Conservation (phyloP, 2,113 vertebrate genomes). For the Asarcornis scutulata region DNA sequence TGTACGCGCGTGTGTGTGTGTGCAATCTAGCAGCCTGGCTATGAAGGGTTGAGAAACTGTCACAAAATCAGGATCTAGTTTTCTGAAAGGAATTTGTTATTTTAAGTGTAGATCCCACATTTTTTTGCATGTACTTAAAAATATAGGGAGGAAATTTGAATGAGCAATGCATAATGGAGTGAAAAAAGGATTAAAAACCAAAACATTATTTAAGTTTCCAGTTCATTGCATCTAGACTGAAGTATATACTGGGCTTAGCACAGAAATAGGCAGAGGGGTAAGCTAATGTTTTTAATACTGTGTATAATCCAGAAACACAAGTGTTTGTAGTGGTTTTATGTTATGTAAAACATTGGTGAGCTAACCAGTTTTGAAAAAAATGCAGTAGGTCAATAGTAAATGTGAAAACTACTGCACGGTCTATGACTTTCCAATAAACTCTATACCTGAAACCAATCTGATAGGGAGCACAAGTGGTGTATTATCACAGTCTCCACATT, state of each 20-base stretch:
- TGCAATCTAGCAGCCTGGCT: background rate
- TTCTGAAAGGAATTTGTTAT: background rate
- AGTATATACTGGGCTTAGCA: background rate
- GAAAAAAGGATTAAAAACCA: background rate
- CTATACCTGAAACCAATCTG: background rate
- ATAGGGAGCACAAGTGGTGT: background rate
- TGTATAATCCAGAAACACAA: background rate
- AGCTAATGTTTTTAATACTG: background rate
- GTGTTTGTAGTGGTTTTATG: background rate
- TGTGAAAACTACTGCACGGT: background rate
- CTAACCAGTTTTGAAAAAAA: background rate
- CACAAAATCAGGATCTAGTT: background rate
- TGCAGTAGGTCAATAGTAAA: background rate
- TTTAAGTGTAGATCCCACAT: background rate
- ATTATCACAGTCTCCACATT: background rate
- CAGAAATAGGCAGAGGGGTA: background rate
- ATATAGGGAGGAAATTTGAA: background rate
- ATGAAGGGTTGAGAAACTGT: background rate
- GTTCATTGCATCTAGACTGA: background rate
- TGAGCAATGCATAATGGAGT: background rate
- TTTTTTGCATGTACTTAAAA: background rate
- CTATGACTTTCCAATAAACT: background rate
- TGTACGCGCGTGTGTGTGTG: too few species aligned
- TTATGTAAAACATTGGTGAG: background rate
- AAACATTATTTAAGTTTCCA: background rate